phyloP scores from a whole-genome alignment of 2,888 invertebrate species.

The Gnatocerus cornutus region DNA sequence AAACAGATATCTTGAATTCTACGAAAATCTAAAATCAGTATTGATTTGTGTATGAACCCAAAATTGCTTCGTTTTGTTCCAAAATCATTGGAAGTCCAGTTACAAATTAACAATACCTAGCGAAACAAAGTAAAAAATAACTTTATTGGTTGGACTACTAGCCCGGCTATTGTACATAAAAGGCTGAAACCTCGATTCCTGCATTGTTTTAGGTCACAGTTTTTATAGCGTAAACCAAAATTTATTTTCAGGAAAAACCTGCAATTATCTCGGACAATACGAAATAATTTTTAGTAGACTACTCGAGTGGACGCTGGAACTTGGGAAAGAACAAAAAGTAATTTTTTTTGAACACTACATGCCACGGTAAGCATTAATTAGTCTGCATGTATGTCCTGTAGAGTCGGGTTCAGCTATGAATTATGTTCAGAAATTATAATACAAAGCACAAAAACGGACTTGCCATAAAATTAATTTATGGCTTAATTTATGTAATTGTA shows the following conservation, averaged over 20 bases:
- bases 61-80: too few species aligned
- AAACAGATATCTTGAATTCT: too few species aligned
- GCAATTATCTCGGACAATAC: conserved; percentile 26
- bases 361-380: conserved; percentile 3
- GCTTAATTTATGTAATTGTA: conserved; percentile 25
- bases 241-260: conserved; percentile 21
- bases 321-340: not conserved
- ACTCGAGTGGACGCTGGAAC: not conserved
- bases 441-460: conserved; percentile 22
- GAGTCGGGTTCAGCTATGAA: conserved; percentile 5
- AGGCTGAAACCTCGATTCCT: conserved; percentile 12
- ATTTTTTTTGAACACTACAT: not conserved
- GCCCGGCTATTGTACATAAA: conserved; percentile 18
- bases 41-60: too few species aligned
- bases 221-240: conserved; percentile 15
- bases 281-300: conserved; percentile 12
- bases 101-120: conserved; percentile 3
- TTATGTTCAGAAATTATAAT: conserved; percentile 15
- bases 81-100: not conserved
- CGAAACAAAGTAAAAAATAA: conserved; percentile 5
- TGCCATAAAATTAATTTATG: conserved; percentile 29
- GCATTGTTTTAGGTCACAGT: conserved; percentile 18
- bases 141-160: conserved; percentile 14
- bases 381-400: not conserved
- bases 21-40: too few species aligned